Evolutionary conservation across 1,140 invertebrate genomes (phyloP).

Genomic region (Pentalonia nigronervosa): DNA sequence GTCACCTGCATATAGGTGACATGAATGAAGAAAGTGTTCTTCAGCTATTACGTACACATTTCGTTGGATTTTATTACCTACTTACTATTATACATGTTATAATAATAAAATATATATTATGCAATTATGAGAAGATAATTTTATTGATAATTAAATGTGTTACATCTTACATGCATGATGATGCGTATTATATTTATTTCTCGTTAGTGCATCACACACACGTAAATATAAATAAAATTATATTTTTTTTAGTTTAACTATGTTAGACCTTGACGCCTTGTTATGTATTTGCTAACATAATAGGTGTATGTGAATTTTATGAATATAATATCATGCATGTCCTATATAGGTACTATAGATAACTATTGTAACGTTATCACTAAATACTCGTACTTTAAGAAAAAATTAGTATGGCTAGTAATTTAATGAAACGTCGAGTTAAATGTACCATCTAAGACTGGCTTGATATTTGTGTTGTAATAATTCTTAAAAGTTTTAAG

Average conservation of each 20-base stretch:
- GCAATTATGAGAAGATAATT: neutral
- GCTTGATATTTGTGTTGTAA: neutral
- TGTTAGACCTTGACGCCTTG: neutral
- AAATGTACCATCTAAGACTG: neutral
- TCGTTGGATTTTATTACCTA: neutral
- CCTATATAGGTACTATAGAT: neutral
- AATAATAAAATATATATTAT: constrained; percentile 27
- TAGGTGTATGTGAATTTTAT: neutral
- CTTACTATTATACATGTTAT: neutral
- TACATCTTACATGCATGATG: neutral
- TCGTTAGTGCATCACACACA: neutral
- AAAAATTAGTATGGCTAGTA: neutral
- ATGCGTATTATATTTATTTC: neutral
- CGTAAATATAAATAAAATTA: neutral
- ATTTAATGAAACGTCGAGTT: neutral
- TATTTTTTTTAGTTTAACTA: neutral
- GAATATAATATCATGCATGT: neutral
- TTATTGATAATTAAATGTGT: neutral
- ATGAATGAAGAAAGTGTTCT: constrained; percentile 10
- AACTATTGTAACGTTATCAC: no score
- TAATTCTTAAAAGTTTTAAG: neutral
- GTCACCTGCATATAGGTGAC: neutral
- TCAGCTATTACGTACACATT: constrained; percentile 9
- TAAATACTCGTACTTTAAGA: neutral
- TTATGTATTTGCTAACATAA: neutral